These are phyloP conservation scores for Ctenosaura bakeri DNA, from an alignment of 2,797 vertebrate species.

Conservation along the genomic window DNA sequence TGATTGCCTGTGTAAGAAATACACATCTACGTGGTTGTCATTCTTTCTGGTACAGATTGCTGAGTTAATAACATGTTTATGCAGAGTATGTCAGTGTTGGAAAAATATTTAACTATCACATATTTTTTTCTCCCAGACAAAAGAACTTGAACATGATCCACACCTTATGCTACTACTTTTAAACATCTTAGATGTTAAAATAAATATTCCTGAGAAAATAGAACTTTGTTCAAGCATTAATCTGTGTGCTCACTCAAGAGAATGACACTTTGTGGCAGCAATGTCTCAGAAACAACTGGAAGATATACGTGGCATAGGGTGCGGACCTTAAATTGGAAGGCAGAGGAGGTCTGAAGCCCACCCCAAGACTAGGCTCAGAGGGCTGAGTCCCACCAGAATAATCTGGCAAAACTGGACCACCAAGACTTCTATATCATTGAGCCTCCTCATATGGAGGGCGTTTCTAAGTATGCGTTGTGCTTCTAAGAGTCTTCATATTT, in stretches of 20 bases:
- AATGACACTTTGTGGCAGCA: conserved; percentile 46
- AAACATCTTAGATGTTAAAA: conserved; percentile 58
- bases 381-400: no score
- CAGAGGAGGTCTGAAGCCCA: no score
- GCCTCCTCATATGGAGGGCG: no score
- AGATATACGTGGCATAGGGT: accelerated
- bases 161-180: conserved; percentile 75
- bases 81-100: conserved; percentile 42
- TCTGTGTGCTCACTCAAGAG: conserved; percentile 38
- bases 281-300: background rate
- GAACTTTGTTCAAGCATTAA: conserved; percentile 44
- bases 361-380: no score
- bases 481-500: no score
- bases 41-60: conserved; percentile 3
- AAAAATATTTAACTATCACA: conserved; percentile 54
- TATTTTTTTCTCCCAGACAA: conserved; percentile 69
- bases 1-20: background rate
- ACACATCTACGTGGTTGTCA: background rate
- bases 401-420: no score
- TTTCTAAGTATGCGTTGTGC: no score
- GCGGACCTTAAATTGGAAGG: no score
- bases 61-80: conserved; percentile 51
- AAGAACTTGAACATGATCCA: conserved; percentile 65
- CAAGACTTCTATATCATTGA: no score
- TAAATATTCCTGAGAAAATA: conserved; percentile 59